Evolutionary conservation across 2,113 vertebrate species (phyloP).

Genomic region (Malurus elegans): DNA sequence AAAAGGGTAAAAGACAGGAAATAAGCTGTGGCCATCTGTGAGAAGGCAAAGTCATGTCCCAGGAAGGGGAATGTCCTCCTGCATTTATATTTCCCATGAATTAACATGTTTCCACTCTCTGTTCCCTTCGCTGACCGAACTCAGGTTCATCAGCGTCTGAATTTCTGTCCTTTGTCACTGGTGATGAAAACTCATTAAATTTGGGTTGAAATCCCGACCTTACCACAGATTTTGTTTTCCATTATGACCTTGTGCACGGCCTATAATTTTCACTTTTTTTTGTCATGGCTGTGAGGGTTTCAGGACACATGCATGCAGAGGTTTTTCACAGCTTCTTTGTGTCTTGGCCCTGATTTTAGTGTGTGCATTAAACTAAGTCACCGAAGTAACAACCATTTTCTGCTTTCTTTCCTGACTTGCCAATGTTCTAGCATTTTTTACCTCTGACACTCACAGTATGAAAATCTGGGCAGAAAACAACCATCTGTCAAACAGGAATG

Average conservation of each 20-base stretch:
- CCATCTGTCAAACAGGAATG: neutral
- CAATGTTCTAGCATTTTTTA: neutral
- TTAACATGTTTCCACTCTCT: neutral
- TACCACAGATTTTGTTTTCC: neutral
- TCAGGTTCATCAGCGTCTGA: rapidly evolving
- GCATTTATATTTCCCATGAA: neutral
- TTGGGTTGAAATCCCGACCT: neutral
- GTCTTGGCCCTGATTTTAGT: neutral
- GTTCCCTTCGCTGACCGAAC: neutral
- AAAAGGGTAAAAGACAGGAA: neutral
- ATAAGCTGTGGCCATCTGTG: neutral
- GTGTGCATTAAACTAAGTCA: neutral
- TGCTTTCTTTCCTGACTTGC: neutral
- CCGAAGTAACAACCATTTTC: neutral
- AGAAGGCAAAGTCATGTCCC: neutral
- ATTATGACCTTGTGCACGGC: neutral
- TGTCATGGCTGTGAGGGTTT: rapidly evolving
- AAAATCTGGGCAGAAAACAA: neutral
- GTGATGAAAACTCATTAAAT: neutral
- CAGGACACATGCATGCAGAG: neutral
- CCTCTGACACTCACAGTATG: neutral
- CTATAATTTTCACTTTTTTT: neutral
- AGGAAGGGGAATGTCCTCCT: neutral
- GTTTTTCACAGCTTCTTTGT: neutral
- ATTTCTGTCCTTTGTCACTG: neutral